Conservation (phyloP, 2,888 invertebrate species). For the Epiperipatus broadwayi region DNA sequence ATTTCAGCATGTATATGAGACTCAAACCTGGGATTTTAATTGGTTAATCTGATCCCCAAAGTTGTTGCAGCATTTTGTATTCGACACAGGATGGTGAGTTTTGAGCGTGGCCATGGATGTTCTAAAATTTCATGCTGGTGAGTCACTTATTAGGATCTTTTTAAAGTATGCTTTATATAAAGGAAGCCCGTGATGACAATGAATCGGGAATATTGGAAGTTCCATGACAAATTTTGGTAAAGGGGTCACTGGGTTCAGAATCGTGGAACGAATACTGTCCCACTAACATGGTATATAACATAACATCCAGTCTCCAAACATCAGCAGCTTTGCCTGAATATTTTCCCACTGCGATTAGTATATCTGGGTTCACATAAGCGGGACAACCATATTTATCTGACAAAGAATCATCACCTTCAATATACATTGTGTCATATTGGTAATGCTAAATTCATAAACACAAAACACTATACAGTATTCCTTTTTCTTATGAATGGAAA, state of each 20-base stretch:
- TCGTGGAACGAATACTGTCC: conserved; percentile 91
- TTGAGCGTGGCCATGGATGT: conserved; percentile 80
- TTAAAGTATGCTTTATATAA: conserved; percentile 58
- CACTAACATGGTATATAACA: conserved; percentile 78
- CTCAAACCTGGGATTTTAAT: too few relatives aligned
- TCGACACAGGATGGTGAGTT: too few relatives aligned
- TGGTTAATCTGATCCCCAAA: too few relatives aligned
- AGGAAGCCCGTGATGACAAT: conserved; percentile 57
- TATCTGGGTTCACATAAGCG: conserved; percentile 85
- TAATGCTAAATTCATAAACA: too few relatives aligned
- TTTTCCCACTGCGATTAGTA: conserved; percentile 44
- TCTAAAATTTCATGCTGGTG: conserved; percentile 52
- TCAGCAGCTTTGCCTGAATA: conserved; percentile 76
- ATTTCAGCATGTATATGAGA: too few relatives aligned
- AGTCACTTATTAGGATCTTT: conserved; percentile 61
- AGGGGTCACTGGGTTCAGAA: conserved; percentile 61
- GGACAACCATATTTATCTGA: conserved; percentile 81
- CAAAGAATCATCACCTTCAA: conserved; percentile 51
- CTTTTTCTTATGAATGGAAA: too few relatives aligned
- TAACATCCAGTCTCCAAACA: conserved; percentile 77
- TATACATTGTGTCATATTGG: too few relatives aligned
- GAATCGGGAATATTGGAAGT: conserved; percentile 65
- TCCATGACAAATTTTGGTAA: conserved; percentile 70
- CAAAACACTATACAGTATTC: too few relatives aligned
- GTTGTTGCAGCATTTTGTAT: too few relatives aligned